phyloP scores from a whole-genome alignment of 2,797 vertebrate genomes.

The Acrossocheilus wenchowensis region DNA sequence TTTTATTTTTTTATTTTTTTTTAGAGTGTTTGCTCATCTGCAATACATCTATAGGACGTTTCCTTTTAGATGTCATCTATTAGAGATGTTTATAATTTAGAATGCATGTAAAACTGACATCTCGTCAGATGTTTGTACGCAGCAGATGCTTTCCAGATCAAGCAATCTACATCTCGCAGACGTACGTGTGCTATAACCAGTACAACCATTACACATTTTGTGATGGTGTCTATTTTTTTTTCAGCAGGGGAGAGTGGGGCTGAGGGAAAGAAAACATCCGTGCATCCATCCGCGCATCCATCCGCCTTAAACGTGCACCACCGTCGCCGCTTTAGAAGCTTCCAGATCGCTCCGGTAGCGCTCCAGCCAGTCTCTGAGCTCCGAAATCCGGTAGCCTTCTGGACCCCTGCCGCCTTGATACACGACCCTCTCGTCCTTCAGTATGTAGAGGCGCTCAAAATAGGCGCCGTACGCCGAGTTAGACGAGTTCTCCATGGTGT shows the following conservation, averaged over 20 bases:
- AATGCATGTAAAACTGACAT: neutral
- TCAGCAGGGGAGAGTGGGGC: neutral
- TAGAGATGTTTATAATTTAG: too few species aligned
- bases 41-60: neutral
- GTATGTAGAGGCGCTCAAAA: conserved; percentile 95
- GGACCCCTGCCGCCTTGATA: conserved; percentile 95
- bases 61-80: neutral
- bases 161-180: neutral
- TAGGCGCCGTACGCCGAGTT: conserved; percentile 97
- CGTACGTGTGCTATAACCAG: too few species aligned
- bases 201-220: too few species aligned
- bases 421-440: conserved; percentile 88
- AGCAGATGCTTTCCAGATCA: neutral
- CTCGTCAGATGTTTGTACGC: neutral
- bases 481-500: conserved; percentile 96
- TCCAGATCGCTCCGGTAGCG: conserved; percentile 82
- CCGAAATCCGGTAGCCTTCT: conserved; percentile 95
- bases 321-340: conserved; percentile 75
- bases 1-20: neutral
- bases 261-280: neutral
- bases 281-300: neutral
- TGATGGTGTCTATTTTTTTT: too few species aligned
- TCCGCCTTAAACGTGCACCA: conserved; percentile 85
- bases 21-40: neutral
- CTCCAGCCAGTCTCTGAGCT: conserved; percentile 91